These are phyloP conservation scores for Punctoribates punctum DNA, from an alignment of 2,888 invertebrate species.

Conservation along the genomic window DNA sequence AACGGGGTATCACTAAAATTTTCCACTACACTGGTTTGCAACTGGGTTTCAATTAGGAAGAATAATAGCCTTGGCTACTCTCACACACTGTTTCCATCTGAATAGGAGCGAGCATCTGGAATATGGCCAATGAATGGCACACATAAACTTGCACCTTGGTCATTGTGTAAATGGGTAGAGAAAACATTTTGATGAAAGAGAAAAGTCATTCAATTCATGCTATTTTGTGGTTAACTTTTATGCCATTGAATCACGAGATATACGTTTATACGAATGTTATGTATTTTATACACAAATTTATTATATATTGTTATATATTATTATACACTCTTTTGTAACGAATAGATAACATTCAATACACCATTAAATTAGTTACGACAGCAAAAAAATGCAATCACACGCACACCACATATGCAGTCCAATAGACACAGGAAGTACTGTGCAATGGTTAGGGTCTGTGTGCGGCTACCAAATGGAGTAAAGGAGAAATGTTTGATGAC, in stretches of 20 bases:
- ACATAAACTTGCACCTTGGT: too few species aligned
- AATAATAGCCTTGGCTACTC: too few species aligned
- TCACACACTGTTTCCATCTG: too few species aligned
- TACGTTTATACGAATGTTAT: neutral
- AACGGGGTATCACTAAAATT: neutral
- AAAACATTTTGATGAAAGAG: too few species aligned
- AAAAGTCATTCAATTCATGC: neutral
- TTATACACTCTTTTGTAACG: constrained; percentile 8
- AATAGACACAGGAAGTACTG: constrained; percentile 33
- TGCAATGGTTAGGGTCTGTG: neutral
- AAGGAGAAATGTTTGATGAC: neutral
- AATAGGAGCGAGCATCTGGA: too few species aligned
- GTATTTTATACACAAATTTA: neutral
- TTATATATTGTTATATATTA: neutral
- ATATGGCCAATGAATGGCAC: too few species aligned
- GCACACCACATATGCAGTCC: constrained; percentile 5
- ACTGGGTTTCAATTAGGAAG: too few species aligned
- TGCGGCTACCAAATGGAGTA: neutral
- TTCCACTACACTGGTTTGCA: too few species aligned
- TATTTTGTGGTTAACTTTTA: constrained; percentile 27
- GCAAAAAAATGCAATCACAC: constrained; percentile 21
- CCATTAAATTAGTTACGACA: constrained; percentile 2
- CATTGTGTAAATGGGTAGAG: too few species aligned
- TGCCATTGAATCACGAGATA: constrained; percentile 24
- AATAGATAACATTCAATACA: neutral